Percentiles rank a stretch among this genome's conserved stretches.
phyloP scores from a whole-genome alignment of 1,140 invertebrate genomes.

The Littorina saxatilis region DNA sequence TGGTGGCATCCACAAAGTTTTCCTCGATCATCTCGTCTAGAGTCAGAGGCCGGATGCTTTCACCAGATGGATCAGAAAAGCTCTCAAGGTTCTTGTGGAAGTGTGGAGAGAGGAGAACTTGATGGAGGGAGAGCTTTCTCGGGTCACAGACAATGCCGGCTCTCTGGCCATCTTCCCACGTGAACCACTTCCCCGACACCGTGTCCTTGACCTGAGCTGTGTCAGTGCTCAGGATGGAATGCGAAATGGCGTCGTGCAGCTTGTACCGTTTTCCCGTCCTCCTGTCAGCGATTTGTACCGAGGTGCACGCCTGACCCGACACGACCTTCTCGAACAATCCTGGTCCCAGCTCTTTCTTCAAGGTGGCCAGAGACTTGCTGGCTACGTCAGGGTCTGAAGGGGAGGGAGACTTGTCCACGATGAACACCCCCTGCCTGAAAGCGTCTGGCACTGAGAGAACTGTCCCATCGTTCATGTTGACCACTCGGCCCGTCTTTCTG shows the following conservation, averaged over 20 bases:
- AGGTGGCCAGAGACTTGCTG: conserved; percentile 6
- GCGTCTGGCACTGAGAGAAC: conserved; percentile 60
- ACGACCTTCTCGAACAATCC: conserved; percentile 51
- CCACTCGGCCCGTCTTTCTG: conserved; percentile 85
- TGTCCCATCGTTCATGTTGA: conserved; percentile 80
- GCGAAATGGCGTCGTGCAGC: conserved; percentile 48
- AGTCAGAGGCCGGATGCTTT: conserved; percentile 34
- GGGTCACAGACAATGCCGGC: conserved; percentile 59
- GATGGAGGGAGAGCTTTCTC: conserved; percentile 42
- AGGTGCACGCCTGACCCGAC: conserved; percentile 40
- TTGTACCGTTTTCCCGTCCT: conserved; percentile 49
- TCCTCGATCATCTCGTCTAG: conserved; percentile 50
- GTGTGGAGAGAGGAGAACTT: conserved; percentile 38
- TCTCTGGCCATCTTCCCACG: conserved; percentile 62
- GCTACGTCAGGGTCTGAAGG: not conserved
- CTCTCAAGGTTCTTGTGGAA: conserved; percentile 41
- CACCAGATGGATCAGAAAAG: conserved; percentile 41
- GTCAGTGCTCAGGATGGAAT: conserved; percentile 52
- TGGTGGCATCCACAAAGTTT: conserved; percentile 43
- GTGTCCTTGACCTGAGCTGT: conserved; percentile 64
- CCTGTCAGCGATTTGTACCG: conserved; percentile 52
- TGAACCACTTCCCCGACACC: conserved; percentile 62
- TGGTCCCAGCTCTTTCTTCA: conserved; percentile 55
- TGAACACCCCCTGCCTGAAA: conserved; percentile 58
- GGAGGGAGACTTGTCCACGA: conserved; percentile 35